Percentiles rank a stretch among this genome's conserved stretches.
Conservation (phyloP, 1,140 invertebrate genomes). For the Drosophila sp. region DNA sequence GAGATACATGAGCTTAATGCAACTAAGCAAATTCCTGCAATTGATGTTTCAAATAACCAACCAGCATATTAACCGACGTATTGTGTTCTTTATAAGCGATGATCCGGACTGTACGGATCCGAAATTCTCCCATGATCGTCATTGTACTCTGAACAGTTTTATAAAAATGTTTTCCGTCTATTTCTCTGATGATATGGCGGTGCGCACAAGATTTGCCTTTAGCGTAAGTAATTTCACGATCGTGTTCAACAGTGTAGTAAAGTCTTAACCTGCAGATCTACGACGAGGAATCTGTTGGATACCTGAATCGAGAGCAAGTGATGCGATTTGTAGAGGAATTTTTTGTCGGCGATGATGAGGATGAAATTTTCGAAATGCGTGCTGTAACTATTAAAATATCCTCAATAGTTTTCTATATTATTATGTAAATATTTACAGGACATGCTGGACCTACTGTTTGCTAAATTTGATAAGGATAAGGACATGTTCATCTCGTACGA, state of each 20-base stretch:
- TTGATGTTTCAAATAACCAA: conserved; percentile 44
- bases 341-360: conserved; percentile 52
- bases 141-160: conserved; percentile 42
- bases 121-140: conserved; percentile 18
- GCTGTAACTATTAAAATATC: conserved; percentile 13
- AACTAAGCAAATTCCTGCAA: conserved; percentile 34
- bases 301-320: conserved; percentile 42
- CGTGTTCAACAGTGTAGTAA: not conserved
- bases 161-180: conserved; percentile 40
- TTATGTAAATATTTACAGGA: conserved; percentile 28
- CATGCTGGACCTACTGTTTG: conserved; percentile 48
- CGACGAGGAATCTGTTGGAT: conserved; percentile 17
- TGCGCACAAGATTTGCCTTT: conserved; percentile 55
- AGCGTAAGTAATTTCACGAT: conserved; percentile 23
- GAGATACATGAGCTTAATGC: conserved; percentile 36
- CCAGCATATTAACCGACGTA: conserved; percentile 4
- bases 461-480: conserved; percentile 56
- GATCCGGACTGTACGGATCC: conserved; percentile 12
- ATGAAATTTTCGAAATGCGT: conserved; percentile 46
- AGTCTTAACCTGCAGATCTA: conserved; percentile 32
- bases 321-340: conserved; percentile 36
- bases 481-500: conserved; percentile 40
- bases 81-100: conserved; percentile 21
- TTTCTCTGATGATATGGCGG: conserved; percentile 42
- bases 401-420: not conserved